phyloP scores from a whole-genome alignment of 2,797 vertebrate genomes.

The Gymnoscopelus microlampas region DNA sequence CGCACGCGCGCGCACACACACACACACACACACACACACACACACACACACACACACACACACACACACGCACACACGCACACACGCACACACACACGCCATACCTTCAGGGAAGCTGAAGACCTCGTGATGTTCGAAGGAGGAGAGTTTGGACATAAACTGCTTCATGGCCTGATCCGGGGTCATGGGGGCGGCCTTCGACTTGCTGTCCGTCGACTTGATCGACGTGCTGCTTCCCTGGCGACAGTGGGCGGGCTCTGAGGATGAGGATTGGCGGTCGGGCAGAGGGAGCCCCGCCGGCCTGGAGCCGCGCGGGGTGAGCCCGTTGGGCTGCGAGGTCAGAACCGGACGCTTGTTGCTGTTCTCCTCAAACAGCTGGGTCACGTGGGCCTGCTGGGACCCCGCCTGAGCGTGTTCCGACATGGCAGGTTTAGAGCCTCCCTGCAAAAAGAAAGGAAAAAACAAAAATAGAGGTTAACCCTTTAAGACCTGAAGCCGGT shows the following conservation, averaged over 20 bases:
- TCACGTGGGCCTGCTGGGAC: slow-evolving; percentile 90
- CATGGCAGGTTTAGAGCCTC: slow-evolving; percentile 91
- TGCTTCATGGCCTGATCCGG: slow-evolving; percentile 98
- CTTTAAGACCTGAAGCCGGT: too few species aligned
- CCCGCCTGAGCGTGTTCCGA: slow-evolving; percentile 89
- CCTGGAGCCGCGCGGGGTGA: slow-evolving; percentile 84
- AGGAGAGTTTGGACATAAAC: slow-evolving; percentile 94
- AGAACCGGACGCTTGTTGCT: slow-evolving; percentile 93
- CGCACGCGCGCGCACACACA: background rate
- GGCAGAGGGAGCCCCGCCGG: slow-evolving; percentile 83
- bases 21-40: background rate
- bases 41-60: background rate
- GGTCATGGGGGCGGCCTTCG: slow-evolving; percentile 82
- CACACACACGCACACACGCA: background rate
- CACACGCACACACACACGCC: background rate
- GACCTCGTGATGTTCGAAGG: slow-evolving; percentile 96
- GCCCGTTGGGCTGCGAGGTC: slow-evolving; percentile 94
- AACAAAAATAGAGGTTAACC: background rate
- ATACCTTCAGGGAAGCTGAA: slow-evolving; percentile 90
- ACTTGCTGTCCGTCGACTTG: slow-evolving; percentile 90
- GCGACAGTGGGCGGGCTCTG: slow-evolving; percentile 81
- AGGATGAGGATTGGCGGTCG: slow-evolving; percentile 85
- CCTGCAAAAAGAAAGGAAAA: slow-evolving; percentile 71
- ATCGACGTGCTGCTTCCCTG: slow-evolving; percentile 91
- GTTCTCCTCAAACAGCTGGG: slow-evolving; percentile 95